phyloP scores from a whole-genome alignment of 2,888 invertebrate genomes.

The Drosophila tanythrix region DNA sequence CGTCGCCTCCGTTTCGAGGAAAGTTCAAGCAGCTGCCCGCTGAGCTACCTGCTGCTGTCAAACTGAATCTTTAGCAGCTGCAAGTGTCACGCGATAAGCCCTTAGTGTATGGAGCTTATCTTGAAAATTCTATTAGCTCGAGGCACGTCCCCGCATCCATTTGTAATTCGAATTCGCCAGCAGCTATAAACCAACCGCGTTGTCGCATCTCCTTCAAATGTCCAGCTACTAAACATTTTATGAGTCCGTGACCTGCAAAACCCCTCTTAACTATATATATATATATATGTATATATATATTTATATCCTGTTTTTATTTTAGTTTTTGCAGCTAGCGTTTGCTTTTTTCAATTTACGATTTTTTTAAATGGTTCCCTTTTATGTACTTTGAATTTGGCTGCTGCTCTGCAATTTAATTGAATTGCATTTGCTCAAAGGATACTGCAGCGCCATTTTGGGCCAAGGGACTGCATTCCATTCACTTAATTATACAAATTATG shows the following conservation, averaged over 20 bases:
- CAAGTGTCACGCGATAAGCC: constrained; percentile 69
- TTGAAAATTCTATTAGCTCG: constrained; percentile 36
- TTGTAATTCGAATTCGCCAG: constrained; percentile 11
- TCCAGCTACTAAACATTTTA: constrained; percentile 46
- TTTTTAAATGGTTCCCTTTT: constrained; percentile 49
- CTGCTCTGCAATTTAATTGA: constrained; percentile 71
- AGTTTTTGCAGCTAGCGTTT: neutral
- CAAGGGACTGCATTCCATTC: constrained; percentile 34
- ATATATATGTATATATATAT: constrained; percentile 1
- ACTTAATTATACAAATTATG: constrained; percentile 52
- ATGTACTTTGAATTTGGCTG: constrained; percentile 41
- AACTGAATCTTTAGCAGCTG: constrained; percentile 56
- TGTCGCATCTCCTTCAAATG: constrained; percentile 37
- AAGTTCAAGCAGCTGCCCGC: constrained; percentile 52
- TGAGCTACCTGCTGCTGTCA: constrained; percentile 60
- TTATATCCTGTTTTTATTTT: neutral
- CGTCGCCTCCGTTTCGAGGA: constrained; percentile 29
- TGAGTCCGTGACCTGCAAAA: constrained; percentile 48
- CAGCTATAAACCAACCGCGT: constrained; percentile 26
- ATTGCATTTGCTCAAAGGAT: constrained; percentile 61
- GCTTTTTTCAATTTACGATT: constrained; percentile 35
- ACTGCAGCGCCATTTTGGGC: constrained; percentile 20
- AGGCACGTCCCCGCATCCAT: constrained; percentile 21
- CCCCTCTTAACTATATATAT: constrained; percentile 8
- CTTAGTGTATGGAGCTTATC: neutral